Percentiles rank a stretch among this genome's conserved stretches.
These are phyloP conservation scores for Hyles vespertilio DNA, from an alignment of 1,140 invertebrate genomes.

Conservation along the genomic window DNA sequence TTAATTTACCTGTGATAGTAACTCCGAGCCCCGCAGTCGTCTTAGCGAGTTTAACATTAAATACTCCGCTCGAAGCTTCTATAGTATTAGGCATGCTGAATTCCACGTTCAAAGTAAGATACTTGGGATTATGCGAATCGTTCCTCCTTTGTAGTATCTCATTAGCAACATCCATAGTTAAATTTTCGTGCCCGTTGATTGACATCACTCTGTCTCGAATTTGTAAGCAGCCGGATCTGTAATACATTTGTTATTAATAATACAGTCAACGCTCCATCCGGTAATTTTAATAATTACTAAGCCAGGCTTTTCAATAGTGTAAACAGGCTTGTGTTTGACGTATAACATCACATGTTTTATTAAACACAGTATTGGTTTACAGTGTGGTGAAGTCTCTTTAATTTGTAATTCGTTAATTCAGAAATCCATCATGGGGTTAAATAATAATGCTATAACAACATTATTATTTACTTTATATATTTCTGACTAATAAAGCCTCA, in stretches of 20 bases:
- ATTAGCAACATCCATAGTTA: constrained; percentile 71
- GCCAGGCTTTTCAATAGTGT: too few relatives aligned
- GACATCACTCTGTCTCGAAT: constrained; percentile 89
- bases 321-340: too few relatives aligned
- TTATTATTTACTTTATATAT: too few relatives aligned
- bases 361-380: too few relatives aligned
- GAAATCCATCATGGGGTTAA: too few relatives aligned
- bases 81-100: constrained; percentile 96
- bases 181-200: constrained; percentile 84
- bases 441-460: too few relatives aligned
- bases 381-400: too few relatives aligned
- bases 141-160: constrained; percentile 70
- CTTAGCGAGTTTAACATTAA: constrained; percentile 92
- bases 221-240: constrained; percentile 84
- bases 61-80: constrained; percentile 91
- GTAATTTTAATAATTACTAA: not conserved
- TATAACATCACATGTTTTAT: too few relatives aligned
- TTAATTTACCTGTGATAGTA: constrained; percentile 84
- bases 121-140: constrained; percentile 63
- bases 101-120: constrained; percentile 81
- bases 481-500: too few relatives aligned
- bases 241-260: constrained; percentile 4
- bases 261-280: not conserved
- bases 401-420: too few relatives aligned
- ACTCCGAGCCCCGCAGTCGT: constrained; percentile 88